These are phyloP conservation scores for Phyto melanocephala DNA, from an alignment of 2,888 invertebrate genomes.

Conservation along the genomic window DNA sequence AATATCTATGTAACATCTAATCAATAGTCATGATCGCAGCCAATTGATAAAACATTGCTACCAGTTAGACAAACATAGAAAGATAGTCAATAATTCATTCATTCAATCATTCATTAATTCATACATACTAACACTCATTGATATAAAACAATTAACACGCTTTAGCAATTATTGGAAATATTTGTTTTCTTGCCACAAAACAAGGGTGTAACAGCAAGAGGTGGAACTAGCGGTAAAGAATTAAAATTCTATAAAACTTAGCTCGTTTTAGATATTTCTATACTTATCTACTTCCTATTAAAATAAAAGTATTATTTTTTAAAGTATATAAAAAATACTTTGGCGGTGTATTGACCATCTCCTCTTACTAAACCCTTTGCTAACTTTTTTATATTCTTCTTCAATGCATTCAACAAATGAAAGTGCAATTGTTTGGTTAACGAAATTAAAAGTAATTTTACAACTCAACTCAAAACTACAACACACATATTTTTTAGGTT, in stretches of 20 bases:
- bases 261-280: no score
- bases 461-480: neutral
- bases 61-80: neutral
- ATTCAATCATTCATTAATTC: neutral
- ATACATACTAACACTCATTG: neutral
- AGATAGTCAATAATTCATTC: neutral
- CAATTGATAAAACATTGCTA: conserved; percentile 39
- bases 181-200: conserved; percentile 11
- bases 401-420: conserved; percentile 18
- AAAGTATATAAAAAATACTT: no score
- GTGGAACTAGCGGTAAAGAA: neutral
- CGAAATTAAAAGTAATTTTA: conserved; percentile 60
- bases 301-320: no score
- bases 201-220: neutral
- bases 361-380: neutral
- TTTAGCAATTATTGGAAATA: conserved; percentile 62
- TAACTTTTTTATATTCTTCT: neutral
- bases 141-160: conserved; percentile 60
- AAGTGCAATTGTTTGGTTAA: conserved; percentile 55
- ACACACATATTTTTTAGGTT: conserved; percentile 41
- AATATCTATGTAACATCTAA: conserved; percentile 35
- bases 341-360: neutral
- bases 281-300: no score
- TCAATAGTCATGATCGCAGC: conserved; percentile 38
- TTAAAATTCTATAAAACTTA: neutral